These are phyloP conservation scores for Epicauta chinensis DNA, from an alignment of 1,140 invertebrate genomes.

Conservation along the genomic window DNA sequence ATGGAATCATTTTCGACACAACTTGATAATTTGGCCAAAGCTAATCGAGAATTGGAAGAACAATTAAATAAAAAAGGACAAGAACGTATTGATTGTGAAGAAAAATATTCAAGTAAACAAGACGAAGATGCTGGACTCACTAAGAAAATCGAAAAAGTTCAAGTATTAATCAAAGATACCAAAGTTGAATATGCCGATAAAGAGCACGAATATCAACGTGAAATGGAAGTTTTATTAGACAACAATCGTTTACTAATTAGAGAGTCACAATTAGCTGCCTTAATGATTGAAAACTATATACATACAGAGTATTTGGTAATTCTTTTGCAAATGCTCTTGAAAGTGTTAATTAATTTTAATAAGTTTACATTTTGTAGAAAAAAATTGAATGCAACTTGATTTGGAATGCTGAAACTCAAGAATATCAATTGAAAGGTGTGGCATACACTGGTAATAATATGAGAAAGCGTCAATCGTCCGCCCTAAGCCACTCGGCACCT, in stretches of 20 bases:
- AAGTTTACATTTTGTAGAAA: constrained; percentile 49
- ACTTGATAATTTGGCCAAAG: constrained; percentile 73
- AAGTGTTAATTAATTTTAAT: constrained; percentile 2
- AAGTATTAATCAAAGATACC: constrained; percentile 69
- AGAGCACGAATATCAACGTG: constrained; percentile 89
- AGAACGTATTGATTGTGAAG: constrained; percentile 92
- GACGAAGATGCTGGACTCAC: constrained; percentile 90
- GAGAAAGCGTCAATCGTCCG: constrained; percentile 54
- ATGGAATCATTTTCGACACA: constrained; percentile 88
- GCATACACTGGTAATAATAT: constrained; percentile 99
- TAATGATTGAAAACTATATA: constrained; percentile 83
- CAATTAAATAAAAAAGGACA: constrained; percentile 83
- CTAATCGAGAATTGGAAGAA: constrained; percentile 76
- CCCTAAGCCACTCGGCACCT: constrained; percentile 20
- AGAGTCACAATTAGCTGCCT: constrained; percentile 86
- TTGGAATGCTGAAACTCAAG: constrained; percentile 98
- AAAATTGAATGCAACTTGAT: constrained; percentile 88
- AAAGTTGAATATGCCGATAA: constrained; percentile 85
- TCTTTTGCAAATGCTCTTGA: constrained; percentile 6
- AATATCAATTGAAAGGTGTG: constrained; percentile 97
- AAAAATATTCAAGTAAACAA: constrained; percentile 89
- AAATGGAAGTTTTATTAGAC: constrained; percentile 93
- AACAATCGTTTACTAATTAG: constrained; percentile 81
- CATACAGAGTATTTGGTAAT: constrained; percentile 73
- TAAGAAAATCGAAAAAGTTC: constrained; percentile 88